Evolutionary conservation across 2,797 vertebrate species (phyloP).

Genomic region (Meda fulgida): DNA sequence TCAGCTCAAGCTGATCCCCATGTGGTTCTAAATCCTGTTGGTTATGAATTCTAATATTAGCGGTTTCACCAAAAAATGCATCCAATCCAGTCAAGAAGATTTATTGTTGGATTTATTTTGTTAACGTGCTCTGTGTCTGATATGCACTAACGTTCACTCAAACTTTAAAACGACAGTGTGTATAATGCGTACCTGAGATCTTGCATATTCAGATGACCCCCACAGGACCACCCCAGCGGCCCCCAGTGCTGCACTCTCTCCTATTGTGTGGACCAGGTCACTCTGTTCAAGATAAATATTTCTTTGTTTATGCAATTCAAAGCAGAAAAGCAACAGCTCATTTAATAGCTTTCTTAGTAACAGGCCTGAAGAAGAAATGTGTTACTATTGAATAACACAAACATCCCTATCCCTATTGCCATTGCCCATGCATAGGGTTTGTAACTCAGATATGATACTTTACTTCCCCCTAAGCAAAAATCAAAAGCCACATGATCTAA

Average conservation of each 20-base stretch:
- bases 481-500: no score
- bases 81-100: not conserved
- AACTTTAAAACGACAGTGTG: not conserved
- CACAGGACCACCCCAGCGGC: slow-evolving; percentile 86
- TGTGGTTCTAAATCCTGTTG: slow-evolving; percentile 1
- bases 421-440: not conserved
- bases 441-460: not conserved
- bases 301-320: not conserved
- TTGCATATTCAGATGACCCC: slow-evolving; percentile 83
- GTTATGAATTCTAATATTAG: slow-evolving; percentile 19
- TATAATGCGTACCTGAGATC: slow-evolving; percentile 71
- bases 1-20: not conserved
- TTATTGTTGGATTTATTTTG: not conserved
- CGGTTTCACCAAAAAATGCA: not conserved
- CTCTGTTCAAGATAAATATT: slow-evolving; percentile 71
- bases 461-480: no score
- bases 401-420: not conserved
- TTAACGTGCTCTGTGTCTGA: not conserved
- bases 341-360: not conserved
- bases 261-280: slow-evolving; percentile 88
- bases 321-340: not conserved
- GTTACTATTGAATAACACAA: not conserved
- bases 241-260: slow-evolving; percentile 86
- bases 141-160: not conserved
- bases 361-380: not conserved